These are phyloP conservation scores for Chaetops frenatus DNA, from an alignment of 2,113 vertebrate species.

Conservation along the genomic window DNA sequence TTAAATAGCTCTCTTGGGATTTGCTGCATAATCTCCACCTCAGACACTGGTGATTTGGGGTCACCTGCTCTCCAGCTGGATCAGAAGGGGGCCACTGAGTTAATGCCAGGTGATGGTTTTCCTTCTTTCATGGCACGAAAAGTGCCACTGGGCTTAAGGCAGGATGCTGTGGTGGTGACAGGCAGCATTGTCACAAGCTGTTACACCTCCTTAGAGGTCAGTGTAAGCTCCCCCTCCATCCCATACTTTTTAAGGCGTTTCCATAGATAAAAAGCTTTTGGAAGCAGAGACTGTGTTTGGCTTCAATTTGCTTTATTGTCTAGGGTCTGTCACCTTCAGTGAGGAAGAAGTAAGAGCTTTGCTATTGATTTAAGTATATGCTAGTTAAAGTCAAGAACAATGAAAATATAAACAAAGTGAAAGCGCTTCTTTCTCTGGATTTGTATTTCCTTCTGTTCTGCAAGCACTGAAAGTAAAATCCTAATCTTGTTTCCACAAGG, in stretches of 20 bases:
- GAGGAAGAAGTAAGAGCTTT: neutral
- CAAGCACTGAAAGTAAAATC: neutral
- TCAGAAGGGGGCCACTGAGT: neutral
- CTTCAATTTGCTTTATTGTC: neutral
- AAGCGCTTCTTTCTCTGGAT: neutral
- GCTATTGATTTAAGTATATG: neutral
- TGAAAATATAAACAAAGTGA: neutral
- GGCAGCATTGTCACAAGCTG: neutral
- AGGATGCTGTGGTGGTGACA: neutral
- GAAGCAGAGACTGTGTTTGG: neutral
- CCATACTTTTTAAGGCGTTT: neutral
- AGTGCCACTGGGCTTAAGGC: neutral
- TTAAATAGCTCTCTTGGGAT: neutral
- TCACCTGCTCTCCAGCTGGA: neutral
- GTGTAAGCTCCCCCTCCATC: neutral
- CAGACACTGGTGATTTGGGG: neutral
- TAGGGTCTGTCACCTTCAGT: neutral
- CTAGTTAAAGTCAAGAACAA: neutral
- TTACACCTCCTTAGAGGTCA: neutral
- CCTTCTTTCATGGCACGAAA: neutral
- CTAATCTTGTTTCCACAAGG: neutral
- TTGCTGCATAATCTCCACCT: neutral
- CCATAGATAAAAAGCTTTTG: neutral
- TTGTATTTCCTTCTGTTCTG: neutral
- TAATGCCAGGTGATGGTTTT: neutral